A percentile compares a stretch with the other conserved stretches of the same genome.
Evolutionary conservation across 2,113 vertebrate genomes (phyloP).

Genomic region (Vombatus ursinus): DNA sequence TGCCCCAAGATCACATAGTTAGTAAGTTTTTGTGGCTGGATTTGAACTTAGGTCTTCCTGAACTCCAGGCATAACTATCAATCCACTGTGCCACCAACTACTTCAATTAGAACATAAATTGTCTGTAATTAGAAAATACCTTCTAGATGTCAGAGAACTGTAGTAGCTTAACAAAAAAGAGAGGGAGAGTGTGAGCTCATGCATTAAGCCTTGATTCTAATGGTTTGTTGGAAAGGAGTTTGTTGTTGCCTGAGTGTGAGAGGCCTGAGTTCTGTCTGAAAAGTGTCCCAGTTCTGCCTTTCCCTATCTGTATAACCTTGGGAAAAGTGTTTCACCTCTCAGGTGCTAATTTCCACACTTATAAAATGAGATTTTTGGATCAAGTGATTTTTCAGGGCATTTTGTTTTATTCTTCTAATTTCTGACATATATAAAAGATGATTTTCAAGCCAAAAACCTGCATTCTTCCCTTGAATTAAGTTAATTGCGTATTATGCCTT

Average conservation of each 20-base stretch:
- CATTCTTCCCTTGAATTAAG: slow-evolving; percentile 42
- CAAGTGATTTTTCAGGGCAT: not conserved
- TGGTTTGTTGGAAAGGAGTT: not conserved
- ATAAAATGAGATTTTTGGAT: not conserved
- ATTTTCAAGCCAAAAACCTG: slow-evolving; percentile 38
- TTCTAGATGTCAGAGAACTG: slow-evolving; percentile 11
- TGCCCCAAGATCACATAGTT: not conserved
- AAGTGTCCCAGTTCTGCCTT: not conserved
- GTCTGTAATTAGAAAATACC: slow-evolving; percentile 14
- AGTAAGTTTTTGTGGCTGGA: not conserved
- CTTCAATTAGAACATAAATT: not conserved
- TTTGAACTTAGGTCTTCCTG: not conserved
- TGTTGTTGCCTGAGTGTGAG: not conserved
- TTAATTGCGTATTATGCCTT: slow-evolving; percentile 38
- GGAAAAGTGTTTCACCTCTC: not conserved
- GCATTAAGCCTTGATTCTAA: not conserved
- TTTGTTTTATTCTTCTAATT: not conserved
- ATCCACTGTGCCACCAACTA: not conserved
- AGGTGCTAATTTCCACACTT: not conserved
- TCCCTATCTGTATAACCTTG: not conserved
- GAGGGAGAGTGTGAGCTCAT: not conserved
- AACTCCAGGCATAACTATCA: not conserved
- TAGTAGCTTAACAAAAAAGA: slow-evolving; percentile 1
- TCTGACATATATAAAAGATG: not conserved
- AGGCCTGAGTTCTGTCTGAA: not conserved